These are phyloP conservation scores for Apostichopus leukothele DNA, from an alignment of 53 echinoderm and acorn worm species.

Conservation along the genomic window DNA sequence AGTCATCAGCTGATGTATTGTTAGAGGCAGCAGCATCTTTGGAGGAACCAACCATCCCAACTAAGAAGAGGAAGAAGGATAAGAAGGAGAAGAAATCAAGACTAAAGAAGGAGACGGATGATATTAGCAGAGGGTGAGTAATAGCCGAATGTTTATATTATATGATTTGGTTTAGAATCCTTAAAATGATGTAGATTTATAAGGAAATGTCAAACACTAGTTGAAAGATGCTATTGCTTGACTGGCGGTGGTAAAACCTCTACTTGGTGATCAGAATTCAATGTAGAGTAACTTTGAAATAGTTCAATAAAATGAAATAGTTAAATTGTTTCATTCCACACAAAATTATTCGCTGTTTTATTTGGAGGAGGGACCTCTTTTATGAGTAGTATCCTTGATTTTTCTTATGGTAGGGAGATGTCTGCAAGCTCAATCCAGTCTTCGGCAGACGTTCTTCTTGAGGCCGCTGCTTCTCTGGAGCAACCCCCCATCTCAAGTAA, in stretches of 20 bases:
- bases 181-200: too few relatives aligned
- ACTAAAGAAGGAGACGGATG: slow-evolving; percentile 39
- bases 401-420: slow-evolving; percentile 12
- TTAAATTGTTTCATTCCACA: too few relatives aligned
- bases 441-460: slow-evolving; percentile 77
- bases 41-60: slow-evolving; percentile 61
- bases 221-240: too few relatives aligned
- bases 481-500: slow-evolving; percentile 53
- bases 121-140: slow-evolving; percentile 23
- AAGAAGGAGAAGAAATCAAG: slow-evolving; percentile 61
- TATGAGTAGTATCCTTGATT: neutral
- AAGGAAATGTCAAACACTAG: too few relatives aligned
- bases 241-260: too few relatives aligned
- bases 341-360: too few relatives aligned
- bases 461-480: slow-evolving; percentile 86
- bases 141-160: too few relatives aligned
- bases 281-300: too few relatives aligned
- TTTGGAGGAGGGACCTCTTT: too few relatives aligned
- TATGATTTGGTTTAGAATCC: too few relatives aligned
- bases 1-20: slow-evolving; percentile 77
- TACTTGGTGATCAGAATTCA: too few relatives aligned
- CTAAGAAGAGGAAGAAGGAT: slow-evolving; percentile 85
- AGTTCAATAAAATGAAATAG: too few relatives aligned
- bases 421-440: slow-evolving; percentile 60
- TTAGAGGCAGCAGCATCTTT: slow-evolving; percentile 84